Evolutionary conservation across 2,888 invertebrate species (phyloP).

Genomic region (Apamea monoglypha): DNA sequence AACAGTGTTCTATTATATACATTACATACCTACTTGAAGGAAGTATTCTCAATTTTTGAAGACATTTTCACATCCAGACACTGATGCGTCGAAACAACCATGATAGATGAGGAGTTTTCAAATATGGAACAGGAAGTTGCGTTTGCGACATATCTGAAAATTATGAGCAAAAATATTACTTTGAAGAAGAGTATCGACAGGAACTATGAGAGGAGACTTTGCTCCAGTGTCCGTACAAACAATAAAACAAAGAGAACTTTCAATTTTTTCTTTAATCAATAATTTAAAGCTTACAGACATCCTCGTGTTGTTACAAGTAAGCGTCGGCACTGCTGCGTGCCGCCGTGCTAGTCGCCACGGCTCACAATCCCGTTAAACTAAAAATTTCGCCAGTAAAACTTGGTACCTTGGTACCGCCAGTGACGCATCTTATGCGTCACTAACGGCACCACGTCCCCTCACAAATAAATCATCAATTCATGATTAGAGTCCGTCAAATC

Average conservation of each 20-base stretch:
- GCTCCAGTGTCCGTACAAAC: neutral
- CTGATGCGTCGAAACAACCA: neutral
- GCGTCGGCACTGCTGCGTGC: constrained; percentile 67
- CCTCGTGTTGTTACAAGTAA: constrained; percentile 80
- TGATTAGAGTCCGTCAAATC: constrained; percentile 76
- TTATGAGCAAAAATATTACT: constrained; percentile 21
- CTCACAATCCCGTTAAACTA: constrained; percentile 75
- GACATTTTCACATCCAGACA: neutral
- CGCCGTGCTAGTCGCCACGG: constrained; percentile 69
- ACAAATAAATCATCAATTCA: constrained; percentile 73
- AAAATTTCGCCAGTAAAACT: constrained; percentile 79
- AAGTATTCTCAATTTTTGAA: constrained; percentile 9
- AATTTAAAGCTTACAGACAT: constrained; percentile 90
- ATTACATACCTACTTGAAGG: constrained; percentile 24
- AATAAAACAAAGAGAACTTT: constrained; percentile 85
- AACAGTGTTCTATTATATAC: neutral
- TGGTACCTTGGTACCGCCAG: constrained; percentile 70
- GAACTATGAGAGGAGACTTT: neutral
- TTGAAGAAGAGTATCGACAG: constrained; percentile 1
- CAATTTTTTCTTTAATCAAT: constrained; percentile 89
- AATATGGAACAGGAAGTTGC: constrained; percentile 15
- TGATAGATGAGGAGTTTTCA: constrained; percentile 3
- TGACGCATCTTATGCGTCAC: constrained; percentile 76
- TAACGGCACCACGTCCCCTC: constrained; percentile 61
- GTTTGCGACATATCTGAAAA: constrained; percentile 42